phyloP scores from a whole-genome alignment of 2,797 vertebrate genomes.

The Sciurus carolinensis region DNA sequence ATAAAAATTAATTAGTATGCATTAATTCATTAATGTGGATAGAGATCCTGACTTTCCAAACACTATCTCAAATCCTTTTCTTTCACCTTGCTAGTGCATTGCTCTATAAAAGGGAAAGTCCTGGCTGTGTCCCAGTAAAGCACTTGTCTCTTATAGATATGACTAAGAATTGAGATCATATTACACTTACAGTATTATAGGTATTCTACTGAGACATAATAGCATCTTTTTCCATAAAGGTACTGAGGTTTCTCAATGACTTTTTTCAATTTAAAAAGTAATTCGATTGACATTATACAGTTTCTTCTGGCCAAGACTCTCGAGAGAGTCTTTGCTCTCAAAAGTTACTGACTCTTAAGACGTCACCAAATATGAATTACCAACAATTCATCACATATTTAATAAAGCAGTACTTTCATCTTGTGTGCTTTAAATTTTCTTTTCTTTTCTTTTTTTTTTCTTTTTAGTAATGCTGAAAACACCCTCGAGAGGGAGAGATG shows the following conservation, averaged over 20 bases:
- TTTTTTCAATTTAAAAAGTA: slow-evolving; percentile 61
- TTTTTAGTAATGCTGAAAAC: slow-evolving; percentile 26
- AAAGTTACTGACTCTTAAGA: slow-evolving; percentile 6
- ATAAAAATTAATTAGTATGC: slow-evolving; percentile 4
- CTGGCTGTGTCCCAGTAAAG: slow-evolving; percentile 50
- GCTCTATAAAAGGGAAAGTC: background rate
- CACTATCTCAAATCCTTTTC: background rate
- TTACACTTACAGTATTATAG: slow-evolving; percentile 21
- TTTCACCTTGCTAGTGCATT: background rate
- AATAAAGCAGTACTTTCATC: slow-evolving; percentile 61
- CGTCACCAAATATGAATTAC: slow-evolving; percentile 52
- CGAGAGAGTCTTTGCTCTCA: slow-evolving; percentile 25
- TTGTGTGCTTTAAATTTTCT: slow-evolving; percentile 1
- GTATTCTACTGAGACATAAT: slow-evolving; percentile 20
- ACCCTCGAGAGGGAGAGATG: background rate
- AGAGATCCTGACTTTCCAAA: slow-evolving; percentile 18
- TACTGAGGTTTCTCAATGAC: slow-evolving; percentile 52
- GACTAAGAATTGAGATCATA: slow-evolving; percentile 51
- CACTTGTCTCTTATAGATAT: background rate
- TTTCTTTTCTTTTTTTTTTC: too few relatives aligned
- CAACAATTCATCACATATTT: slow-evolving; percentile 67
- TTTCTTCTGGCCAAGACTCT: slow-evolving; percentile 39
- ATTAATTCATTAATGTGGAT: slow-evolving; percentile 28
- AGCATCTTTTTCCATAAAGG: background rate
- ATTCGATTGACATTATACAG: slow-evolving; percentile 57